A percentile compares a stretch with the other conserved stretches of the same genome.
phyloP scores from a whole-genome alignment of 2,113 vertebrate genomes.

The Passer domesticus region DNA sequence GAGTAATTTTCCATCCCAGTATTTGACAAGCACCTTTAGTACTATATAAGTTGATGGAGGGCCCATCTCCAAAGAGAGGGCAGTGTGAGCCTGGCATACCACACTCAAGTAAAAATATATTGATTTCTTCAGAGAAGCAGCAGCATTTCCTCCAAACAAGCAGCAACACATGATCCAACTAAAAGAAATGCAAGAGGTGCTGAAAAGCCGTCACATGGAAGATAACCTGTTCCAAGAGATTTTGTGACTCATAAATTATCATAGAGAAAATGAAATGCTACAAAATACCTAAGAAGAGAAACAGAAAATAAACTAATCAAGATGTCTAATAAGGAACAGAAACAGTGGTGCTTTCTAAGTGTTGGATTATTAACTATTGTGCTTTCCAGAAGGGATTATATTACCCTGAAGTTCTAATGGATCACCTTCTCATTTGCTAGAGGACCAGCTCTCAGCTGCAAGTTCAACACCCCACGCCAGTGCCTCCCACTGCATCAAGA shows the following conservation, averaged over 20 bases:
- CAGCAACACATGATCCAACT: background rate
- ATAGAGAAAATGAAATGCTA: constrained; percentile 3
- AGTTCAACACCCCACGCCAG: background rate
- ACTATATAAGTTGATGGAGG: background rate
- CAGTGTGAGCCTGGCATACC: background rate
- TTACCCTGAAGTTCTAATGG: constrained; percentile 10
- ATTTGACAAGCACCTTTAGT: background rate
- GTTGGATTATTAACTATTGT: background rate
- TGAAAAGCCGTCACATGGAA: background rate
- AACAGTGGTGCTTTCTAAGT: background rate
- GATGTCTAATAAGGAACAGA: background rate
- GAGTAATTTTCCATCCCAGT: background rate
- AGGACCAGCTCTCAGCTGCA: background rate
- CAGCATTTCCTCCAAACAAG: background rate
- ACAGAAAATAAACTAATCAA: background rate
- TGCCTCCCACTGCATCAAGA: background rate
- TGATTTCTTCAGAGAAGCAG: background rate
- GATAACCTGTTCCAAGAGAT: background rate
- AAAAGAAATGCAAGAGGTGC: background rate
- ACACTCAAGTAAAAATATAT: background rate
- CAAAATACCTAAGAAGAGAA: background rate
- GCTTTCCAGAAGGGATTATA: constrained; percentile 22
- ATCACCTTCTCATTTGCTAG: background rate
- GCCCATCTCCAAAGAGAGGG: background rate
- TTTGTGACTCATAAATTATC: background rate